Conservation (phyloP, 2,113 vertebrate species). For the Notarius lentiginosus region DNA sequence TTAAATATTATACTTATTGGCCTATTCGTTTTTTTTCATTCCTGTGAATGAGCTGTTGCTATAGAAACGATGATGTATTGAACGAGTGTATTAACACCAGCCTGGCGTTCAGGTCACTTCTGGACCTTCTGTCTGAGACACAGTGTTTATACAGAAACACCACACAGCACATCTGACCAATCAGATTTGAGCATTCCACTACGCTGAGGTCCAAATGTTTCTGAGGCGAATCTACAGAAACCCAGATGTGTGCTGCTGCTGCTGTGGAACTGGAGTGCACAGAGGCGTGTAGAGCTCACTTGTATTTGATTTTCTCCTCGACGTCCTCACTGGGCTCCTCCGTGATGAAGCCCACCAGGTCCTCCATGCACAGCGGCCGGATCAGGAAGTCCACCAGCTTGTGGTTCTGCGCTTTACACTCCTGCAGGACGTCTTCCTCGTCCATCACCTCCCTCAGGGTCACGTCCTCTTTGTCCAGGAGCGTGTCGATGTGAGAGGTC, state of each 20-base stretch:
- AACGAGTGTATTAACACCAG: background rate
- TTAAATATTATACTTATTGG: no score
- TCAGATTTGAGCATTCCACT: background rate
- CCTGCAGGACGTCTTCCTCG: slow-evolving; percentile 96
- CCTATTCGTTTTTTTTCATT: no score
- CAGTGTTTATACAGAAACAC: background rate
- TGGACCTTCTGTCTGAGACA: no score
- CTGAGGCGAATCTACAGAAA: background rate
- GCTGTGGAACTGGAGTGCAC: background rate
- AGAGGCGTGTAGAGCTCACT: slow-evolving; percentile 72
- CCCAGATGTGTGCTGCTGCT: no score
- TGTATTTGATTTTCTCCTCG: slow-evolving; percentile 97
- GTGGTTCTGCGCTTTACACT: slow-evolving; percentile 98
- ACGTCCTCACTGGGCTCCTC: slow-evolving; percentile 92
- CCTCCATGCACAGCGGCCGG: slow-evolving; percentile 93
- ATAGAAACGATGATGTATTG: background rate
- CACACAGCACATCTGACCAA: background rate
- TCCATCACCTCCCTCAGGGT: slow-evolving; percentile 96
- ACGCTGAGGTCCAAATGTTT: background rate
- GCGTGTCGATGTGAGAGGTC: slow-evolving; percentile 97
- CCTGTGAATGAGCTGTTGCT: background rate
- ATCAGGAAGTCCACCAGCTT: slow-evolving; percentile 96
- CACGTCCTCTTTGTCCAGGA: slow-evolving; percentile 97
- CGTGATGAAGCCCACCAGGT: slow-evolving; percentile 93
- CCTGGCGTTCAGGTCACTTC: no score